phyloP scores from a whole-genome alignment of 2,888 invertebrate genomes.

The Neuroscelio doddi region DNA sequence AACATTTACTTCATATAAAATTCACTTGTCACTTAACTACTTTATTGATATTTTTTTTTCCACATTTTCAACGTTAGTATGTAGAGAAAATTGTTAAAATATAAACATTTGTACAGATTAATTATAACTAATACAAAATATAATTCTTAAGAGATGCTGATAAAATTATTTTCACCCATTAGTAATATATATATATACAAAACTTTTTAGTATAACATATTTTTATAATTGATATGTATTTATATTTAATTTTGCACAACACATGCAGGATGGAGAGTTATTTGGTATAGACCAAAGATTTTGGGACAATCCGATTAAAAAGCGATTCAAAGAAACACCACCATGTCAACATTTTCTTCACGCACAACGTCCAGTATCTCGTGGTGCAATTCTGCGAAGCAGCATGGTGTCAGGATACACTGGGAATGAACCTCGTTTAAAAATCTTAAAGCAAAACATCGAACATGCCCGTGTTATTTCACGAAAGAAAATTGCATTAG shows the following conservation, averaged over 20 bases:
- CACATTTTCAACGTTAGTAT: too few relatives aligned
- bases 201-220: too few relatives aligned
- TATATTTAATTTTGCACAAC: too few relatives aligned
- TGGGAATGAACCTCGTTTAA: constrained; percentile 65
- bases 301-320: constrained; percentile 81
- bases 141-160: too few relatives aligned
- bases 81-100: too few relatives aligned
- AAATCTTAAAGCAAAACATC: constrained; percentile 18
- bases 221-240: too few relatives aligned
- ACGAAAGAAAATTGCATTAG: neutral
- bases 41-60: too few relatives aligned
- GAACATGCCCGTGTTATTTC: constrained; percentile 1
- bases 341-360: constrained; percentile 52
- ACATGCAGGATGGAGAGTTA: constrained; percentile 85
- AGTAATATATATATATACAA: too few relatives aligned
- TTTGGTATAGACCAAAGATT: constrained; percentile 85
- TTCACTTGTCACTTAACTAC: too few relatives aligned
- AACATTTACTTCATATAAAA: too few relatives aligned
- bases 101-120: too few relatives aligned
- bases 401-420: constrained; percentile 71
- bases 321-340: constrained; percentile 52
- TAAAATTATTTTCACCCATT: neutral
- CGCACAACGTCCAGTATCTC: constrained; percentile 75
- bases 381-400: constrained; percentile 77
- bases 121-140: too few relatives aligned